Percentiles rank a stretch among this genome's conserved stretches.
Evolutionary conservation across 2,113 vertebrate genomes (phyloP).

Genomic region (Ophiodon elongatus): DNA sequence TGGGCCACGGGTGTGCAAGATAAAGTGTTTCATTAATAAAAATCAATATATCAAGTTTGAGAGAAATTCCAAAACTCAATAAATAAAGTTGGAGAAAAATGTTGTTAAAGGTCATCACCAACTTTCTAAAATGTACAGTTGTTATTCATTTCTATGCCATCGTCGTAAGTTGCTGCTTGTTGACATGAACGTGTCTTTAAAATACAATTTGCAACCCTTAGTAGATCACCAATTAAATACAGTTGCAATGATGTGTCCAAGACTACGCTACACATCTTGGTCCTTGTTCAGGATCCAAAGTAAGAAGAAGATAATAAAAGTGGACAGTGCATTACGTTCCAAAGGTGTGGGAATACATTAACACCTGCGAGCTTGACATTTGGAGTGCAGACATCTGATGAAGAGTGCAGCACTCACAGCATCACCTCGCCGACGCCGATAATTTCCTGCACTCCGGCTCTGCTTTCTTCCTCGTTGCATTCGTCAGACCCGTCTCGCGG

Average conservation of each 20-base stretch:
- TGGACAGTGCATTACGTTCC: conserved; percentile 23
- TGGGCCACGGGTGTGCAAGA: conserved; percentile 18
- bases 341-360: conserved; percentile 43
- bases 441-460: conserved; percentile 12
- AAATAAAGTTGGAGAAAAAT: neutral
- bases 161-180: neutral
- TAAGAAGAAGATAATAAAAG: neutral
- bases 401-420: conserved; percentile 42
- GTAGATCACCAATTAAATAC: neutral
- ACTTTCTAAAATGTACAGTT: neutral
- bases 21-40: conserved; percentile 8
- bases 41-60: neutral
- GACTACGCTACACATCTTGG: neutral
- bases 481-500: neutral
- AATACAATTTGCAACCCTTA: neutral
- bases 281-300: neutral
- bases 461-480: conserved; percentile 18
- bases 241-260: neutral
- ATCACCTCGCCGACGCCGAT: conserved; percentile 11
- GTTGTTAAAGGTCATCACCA: neutral
- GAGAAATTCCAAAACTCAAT: neutral
- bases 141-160: neutral
- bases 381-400: conserved; percentile 46
- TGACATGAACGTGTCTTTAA: neutral
- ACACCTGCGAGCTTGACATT: conserved; percentile 57